phyloP scores from a whole-genome alignment of 2,797 vertebrate genomes.

The Halcyon leucocephala region DNA sequence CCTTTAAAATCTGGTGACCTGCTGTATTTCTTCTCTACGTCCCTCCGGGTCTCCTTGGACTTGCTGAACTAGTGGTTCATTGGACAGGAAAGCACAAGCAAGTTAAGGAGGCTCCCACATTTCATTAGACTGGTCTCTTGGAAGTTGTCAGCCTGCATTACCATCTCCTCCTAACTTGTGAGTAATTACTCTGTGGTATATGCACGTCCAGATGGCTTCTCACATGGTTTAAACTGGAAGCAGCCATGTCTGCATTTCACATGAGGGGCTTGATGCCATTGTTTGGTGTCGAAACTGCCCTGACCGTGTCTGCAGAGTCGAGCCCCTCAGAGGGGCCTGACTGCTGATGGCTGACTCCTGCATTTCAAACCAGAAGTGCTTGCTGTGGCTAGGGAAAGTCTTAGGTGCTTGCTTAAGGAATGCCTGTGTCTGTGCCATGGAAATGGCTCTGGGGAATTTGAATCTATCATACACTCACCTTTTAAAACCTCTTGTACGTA shows the following conservation, averaged over 20 bases:
- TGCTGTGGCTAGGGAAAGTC: neutral
- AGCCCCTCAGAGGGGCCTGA: neutral
- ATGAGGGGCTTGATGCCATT: neutral
- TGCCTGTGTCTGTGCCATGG: neutral
- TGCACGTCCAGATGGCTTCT: neutral
- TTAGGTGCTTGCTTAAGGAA: neutral
- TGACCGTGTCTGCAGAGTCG: neutral
- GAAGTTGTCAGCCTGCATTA: neutral
- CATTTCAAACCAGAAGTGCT: neutral
- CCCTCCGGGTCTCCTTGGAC: neutral
- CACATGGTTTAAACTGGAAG: neutral
- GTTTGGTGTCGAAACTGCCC: neutral
- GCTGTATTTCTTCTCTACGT: neutral
- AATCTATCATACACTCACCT: slow-evolving; percentile 79
- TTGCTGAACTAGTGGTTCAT: neutral
- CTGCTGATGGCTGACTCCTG: neutral
- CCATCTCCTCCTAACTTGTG: neutral
- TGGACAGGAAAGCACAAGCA: neutral
- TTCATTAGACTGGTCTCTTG: neutral
- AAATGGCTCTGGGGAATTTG: neutral
- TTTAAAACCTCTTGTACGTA: slow-evolving; percentile 92
- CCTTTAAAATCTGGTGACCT: neutral
- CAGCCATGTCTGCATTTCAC: neutral
- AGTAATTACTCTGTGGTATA: neutral
- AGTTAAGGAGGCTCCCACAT: neutral